phyloP scores from a whole-genome alignment of 1,140 invertebrate genomes.

The Cotesia vestalis region DNA sequence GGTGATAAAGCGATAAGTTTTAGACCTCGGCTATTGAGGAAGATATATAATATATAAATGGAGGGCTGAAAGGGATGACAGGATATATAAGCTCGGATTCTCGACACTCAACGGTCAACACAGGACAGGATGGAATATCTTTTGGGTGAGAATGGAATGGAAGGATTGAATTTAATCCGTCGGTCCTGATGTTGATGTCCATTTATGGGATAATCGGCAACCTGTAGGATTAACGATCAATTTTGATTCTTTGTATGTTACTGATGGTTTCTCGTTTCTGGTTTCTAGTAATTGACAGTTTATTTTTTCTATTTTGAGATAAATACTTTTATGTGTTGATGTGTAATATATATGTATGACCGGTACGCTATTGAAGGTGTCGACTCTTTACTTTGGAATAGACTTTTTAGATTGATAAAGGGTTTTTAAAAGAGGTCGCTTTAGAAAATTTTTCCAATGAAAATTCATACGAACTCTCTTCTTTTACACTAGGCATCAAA shows the following conservation, averaged over 20 bases:
- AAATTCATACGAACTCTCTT: conserved; percentile 11
- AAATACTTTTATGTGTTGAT: no score
- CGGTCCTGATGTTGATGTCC: background rate
- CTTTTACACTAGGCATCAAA: background rate
- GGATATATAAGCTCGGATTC: no score
- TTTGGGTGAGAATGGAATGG: background rate
- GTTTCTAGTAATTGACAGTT: background rate
- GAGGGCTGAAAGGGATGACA: no score
- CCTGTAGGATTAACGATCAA: conserved; percentile 15
- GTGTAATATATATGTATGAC: background rate
- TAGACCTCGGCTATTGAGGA: background rate
- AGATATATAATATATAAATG: background rate
- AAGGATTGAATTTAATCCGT: background rate
- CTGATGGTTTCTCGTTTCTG: background rate
- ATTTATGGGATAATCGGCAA: conserved; percentile 18
- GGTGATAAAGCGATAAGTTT: background rate
- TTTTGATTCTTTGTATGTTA: background rate
- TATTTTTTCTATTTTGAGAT: no score
- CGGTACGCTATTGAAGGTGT: background rate
- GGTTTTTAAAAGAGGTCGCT: conserved; percentile 10
- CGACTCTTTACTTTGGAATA: background rate
- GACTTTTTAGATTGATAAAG: background rate
- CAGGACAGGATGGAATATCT: no score
- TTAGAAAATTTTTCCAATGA: conserved; percentile 19
- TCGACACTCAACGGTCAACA: no score